Evolutionary conservation across 2,113 vertebrate species (phyloP).

Genomic region (Microtus pennsylvanicus): DNA sequence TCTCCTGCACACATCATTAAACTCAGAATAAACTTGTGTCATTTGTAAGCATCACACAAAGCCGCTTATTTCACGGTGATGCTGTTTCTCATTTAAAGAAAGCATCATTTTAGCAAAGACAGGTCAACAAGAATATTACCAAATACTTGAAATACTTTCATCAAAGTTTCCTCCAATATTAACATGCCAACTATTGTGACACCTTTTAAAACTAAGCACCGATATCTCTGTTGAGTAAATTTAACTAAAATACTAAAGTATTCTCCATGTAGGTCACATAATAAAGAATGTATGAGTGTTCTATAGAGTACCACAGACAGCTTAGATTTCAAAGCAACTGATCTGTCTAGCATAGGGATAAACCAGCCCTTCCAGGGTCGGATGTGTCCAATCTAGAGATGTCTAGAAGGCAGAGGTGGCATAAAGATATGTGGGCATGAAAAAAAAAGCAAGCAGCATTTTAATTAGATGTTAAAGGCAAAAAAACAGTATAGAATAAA

Average conservation of each 20-base stretch:
- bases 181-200: neutral
- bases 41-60: conserved; percentile 41
- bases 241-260: conserved; percentile 56
- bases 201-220: conserved; percentile 28
- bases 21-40: conserved; percentile 54
- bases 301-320: neutral
- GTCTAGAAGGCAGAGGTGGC: neutral
- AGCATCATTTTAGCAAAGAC: conserved; percentile 49
- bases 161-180: neutral
- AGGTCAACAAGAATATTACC: conserved; percentile 64
- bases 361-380: neutral
- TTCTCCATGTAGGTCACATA: conserved; percentile 17
- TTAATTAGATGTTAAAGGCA: neutral
- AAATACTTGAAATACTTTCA: conserved; percentile 12
- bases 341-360: neutral
- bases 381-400: neutral
- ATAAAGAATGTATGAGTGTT: neutral
- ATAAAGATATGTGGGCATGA: neutral
- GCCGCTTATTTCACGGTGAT: conserved; percentile 16
- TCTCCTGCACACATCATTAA: conserved; percentile 68
- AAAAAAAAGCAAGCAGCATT: neutral
- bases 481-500: neutral
- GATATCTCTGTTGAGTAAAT: conserved; percentile 57
- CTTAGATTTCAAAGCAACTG: neutral
- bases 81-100: conserved; percentile 70